Percentiles rank a stretch among this genome's conserved stretches.
Evolutionary conservation across 2,888 invertebrate species (phyloP).

Genomic region (Sylvicola fuscatus): DNA sequence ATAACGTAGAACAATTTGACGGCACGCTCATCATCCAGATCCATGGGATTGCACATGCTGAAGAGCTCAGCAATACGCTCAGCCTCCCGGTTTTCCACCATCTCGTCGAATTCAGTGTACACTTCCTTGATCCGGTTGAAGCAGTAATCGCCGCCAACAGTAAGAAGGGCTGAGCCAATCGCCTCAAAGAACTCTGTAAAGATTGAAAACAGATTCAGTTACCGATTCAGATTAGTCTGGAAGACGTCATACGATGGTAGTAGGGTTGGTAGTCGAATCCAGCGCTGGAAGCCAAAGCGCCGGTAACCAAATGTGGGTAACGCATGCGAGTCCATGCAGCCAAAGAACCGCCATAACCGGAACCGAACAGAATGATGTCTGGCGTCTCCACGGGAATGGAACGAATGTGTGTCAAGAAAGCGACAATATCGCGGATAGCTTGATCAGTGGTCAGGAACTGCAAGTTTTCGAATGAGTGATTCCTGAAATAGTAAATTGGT

Average conservation of each 20-base stretch:
- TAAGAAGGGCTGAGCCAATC: neutral
- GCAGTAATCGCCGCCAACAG: conserved; percentile 4
- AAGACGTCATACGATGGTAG: conserved; percentile 27
- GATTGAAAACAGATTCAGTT: neutral
- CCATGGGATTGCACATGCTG: conserved; percentile 17
- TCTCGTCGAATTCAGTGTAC: conserved; percentile 2
- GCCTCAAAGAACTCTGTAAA: neutral
- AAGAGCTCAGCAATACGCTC: conserved; percentile 4
- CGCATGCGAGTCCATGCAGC: conserved; percentile 36
- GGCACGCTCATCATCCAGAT: too few species aligned
- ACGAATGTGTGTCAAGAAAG: conserved; percentile 17
- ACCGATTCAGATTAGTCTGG: neutral
- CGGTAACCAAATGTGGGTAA: conserved; percentile 36
- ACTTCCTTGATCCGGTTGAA: conserved; percentile 3
- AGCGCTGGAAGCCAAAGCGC: conserved; percentile 36
- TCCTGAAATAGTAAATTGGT: neutral
- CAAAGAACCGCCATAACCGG: conserved; percentile 36
- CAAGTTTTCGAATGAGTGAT: conserved; percentile 14
- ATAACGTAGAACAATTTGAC: too few species aligned
- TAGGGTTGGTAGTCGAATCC: conserved; percentile 34
- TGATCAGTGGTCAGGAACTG: conserved; percentile 22
- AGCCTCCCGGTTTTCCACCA: neutral
- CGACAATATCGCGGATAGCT: conserved; percentile 25
- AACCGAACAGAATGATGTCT: conserved; percentile 32
- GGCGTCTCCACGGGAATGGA: neutral